Conservation (phyloP, 2,797 vertebrate genomes). For the Rhincodon typus region DNA sequence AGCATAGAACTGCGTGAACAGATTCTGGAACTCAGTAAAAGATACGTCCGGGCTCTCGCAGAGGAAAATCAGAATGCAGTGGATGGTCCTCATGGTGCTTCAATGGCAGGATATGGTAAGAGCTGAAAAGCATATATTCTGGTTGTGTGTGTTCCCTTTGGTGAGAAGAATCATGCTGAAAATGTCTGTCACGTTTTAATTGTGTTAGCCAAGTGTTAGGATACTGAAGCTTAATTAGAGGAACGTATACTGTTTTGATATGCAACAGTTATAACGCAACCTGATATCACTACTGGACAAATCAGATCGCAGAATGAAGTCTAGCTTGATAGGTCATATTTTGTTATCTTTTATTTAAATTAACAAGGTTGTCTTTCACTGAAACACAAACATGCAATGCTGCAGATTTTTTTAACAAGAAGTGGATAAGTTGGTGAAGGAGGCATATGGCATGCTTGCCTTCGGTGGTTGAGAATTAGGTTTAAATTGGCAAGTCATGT, state of each 20-base stretch:
- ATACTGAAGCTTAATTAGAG: background rate
- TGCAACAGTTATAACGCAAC: background rate
- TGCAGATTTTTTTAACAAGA: no score
- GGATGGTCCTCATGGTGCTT: constrained; percentile 71
- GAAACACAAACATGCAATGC: no score
- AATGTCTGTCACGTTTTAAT: background rate
- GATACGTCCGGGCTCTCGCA: constrained; percentile 88
- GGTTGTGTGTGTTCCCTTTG: background rate
- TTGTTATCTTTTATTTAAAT: no score
- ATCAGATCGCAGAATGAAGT: no score
- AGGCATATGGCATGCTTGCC: no score
- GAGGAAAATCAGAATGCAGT: constrained; percentile 82
- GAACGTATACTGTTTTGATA: background rate
- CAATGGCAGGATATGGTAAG: constrained; percentile 93
- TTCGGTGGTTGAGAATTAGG: no score
- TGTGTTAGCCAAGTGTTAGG: background rate
- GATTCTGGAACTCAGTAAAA: constrained; percentile 88
- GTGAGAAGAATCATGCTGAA: background rate
- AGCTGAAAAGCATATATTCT: background rate
- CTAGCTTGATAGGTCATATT: no score
- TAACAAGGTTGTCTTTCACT: no score
- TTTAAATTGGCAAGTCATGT: no score
- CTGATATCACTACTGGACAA: no score
- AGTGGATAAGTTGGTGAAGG: no score
- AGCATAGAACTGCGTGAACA: constrained; percentile 84